Base-by-base conservation (phyloP, 2,888 invertebrate species). In the Campoplex capitator region DNA sequence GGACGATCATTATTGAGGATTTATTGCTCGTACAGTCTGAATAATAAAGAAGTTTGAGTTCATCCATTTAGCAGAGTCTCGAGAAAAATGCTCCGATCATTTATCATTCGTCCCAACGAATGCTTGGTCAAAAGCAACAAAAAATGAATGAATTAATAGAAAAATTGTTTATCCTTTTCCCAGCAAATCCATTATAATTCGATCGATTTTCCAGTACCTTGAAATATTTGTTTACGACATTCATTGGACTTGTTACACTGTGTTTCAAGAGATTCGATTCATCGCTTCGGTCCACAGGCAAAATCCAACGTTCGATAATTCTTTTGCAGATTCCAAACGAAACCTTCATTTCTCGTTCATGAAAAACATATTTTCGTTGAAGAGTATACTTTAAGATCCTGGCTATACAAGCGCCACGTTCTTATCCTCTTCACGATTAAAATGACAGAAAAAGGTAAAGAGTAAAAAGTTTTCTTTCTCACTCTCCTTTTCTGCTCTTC, bases 1-100 rank as follows among this genome's bases (percentile, higher is more conserved):
- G 75, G 78, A 83, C 56, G 74, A 74, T 38, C 74, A 28, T 74
- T 74, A 42, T 42, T 28, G 8, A 74, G 16, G 74, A 74, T 74
- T 74, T 56, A 58, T 38, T 42, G 54, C 38, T 58, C 58, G 56
- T 71, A 51, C 71, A 71, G 35, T 71, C 71, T 51, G 4, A 18
- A 35, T 18, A 54, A 65, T 16, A 35, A 45, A 71, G 9, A 45
- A 9, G 13, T 28, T 70, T 16, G 13, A 16, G 28, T 58, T 1
- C 0, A 58, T 68, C n/a, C 18, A 11, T 42, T 45, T 8, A n/a
- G 23, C 2, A 28, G 23, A 28, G 11, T 70, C 42, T 42, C 42
- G 23, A n/a, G 28, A 7, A 51, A 51, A 51, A 18, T 51, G 51
- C 6, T 18, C 18, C 18, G 18, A 51, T 51, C 1, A 51, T 51